Conservation (phyloP, 2,888 invertebrate genomes). For the Itoplectis maculator region DNA sequence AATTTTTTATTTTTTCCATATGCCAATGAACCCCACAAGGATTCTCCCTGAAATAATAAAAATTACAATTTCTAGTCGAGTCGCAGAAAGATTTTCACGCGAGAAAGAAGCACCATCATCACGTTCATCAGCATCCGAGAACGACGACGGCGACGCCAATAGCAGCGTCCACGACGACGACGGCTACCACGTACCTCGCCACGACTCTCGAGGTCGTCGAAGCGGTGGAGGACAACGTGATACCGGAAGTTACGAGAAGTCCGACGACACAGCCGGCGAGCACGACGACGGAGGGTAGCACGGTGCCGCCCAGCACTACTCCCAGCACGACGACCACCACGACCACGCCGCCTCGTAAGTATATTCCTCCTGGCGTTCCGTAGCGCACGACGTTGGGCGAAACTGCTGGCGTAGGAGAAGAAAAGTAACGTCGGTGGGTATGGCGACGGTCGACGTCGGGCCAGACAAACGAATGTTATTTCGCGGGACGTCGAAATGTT, state of each 20-base stretch:
- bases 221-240: constrained; percentile 79
- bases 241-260: constrained; percentile 80
- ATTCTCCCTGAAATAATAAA: constrained; percentile 16
- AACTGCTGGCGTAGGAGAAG: background rate
- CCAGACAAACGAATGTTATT: constrained; percentile 30
- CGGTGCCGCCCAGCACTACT: constrained; percentile 77
- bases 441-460: constrained; percentile 3
- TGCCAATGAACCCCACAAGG: background rate
- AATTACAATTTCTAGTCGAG: constrained; percentile 88
- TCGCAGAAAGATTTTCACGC: constrained; percentile 95
- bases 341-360: constrained; percentile 85
- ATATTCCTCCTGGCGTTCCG: constrained; percentile 29
- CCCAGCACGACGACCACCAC: constrained; percentile 83
- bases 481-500: constrained; percentile 1
- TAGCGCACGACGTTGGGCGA: background rate
- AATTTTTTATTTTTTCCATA: background rate
- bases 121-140: constrained; percentile 70
- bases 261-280: constrained; percentile 78
- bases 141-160: constrained; percentile 85
- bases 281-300: constrained; percentile 82
- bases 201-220: constrained; percentile 76
- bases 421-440: background rate
- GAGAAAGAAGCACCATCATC: constrained; percentile 82
- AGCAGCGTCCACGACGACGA: constrained; percentile 84
- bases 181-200: constrained; percentile 83